Evolutionary conservation across 2,888 invertebrate species (phyloP), one percentile per base, ranked within the genome.

Genomic region (Chrysolina haemoptera): DNA sequence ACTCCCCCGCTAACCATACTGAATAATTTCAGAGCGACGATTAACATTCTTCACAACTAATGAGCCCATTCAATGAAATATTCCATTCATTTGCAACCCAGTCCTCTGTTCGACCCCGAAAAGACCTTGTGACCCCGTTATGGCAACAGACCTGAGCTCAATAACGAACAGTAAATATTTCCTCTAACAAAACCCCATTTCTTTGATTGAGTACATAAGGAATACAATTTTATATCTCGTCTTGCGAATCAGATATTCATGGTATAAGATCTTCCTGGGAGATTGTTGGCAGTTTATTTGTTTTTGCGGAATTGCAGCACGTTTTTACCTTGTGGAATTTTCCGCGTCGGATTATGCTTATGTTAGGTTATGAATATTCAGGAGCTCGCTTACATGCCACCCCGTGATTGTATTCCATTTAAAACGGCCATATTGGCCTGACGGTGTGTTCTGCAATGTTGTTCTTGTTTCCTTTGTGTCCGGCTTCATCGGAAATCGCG

Each of bases 151-250:
- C 48, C 16, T 48, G 53, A 22, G 35, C 59, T 59, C 59, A 59
- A 59, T 59, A 59, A 59, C 59, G 59, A 59, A 27, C n/a, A 14
- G 59, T 59, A 27, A 59, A 59, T 59, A 59, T 59, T 35, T 59
- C 59, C 22, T 14, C 27, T 27, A 22, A 59, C 59, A 59, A 59
- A 59, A 35, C 16, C 22, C 59, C 35, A 59, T 59, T 59, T 59
- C 27, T 59, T 22, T 59, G 59, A 59, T 59, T 59, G 59, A 27
- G 27, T 27, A 59, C 59, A 59, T 59, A 35, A 59, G 59, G 59
- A 59, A 59, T 59, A n/a, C 59, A 59, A 59, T 59, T 59, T 27
- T 35, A 27, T 59, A 59, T 59, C 59, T 16, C 59, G 59, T 18
- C 48, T 16, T 22, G 14, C 55, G 55, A 22, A 55, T 59, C 59